Percentiles rank a stretch among this genome's conserved stretches.
Evolutionary conservation across 2,888 invertebrate genomes (phyloP).

Genomic region (Mythimna impura): DNA sequence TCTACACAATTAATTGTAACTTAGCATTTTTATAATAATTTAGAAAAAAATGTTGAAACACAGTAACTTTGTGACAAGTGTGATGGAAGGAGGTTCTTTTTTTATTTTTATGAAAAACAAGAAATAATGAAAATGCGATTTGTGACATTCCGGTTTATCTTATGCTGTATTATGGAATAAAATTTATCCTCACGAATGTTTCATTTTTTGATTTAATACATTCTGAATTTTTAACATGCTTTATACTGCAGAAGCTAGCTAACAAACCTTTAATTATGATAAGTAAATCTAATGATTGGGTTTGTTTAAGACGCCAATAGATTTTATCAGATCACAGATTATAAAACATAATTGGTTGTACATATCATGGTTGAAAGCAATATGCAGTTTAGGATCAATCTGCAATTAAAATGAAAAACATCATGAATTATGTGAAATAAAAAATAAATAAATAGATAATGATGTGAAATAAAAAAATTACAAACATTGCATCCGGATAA

Average conservation of each 20-base stretch:
- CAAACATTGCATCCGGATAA: no score
- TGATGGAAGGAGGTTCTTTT: conserved; percentile 83
- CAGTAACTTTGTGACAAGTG: conserved; percentile 84
- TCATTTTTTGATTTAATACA: conserved; percentile 75
- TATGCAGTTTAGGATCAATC: not conserved
- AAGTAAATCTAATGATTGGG: not conserved
- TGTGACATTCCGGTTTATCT: conserved; percentile 91
- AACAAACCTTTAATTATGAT: conserved; percentile 1
- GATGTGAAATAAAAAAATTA: no score
- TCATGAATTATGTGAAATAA: no score
- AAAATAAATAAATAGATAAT: no score
- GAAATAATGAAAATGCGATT: conserved; percentile 86
- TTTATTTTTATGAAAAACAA: conserved; percentile 87
- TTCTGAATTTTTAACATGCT: conserved; percentile 29
- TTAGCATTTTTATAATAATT: conserved; percentile 91
- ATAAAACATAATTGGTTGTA: no score
- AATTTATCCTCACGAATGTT: conserved; percentile 89
- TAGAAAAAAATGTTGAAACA: conserved; percentile 88
- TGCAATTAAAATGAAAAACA: not conserved
- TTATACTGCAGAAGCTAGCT: conserved; percentile 5
- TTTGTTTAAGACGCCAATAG: not conserved
- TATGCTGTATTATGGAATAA: conserved; percentile 91
- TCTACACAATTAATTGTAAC: conserved; percentile 90
- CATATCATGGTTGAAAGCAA: not conserved
- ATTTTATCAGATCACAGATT: not conserved